These are phyloP conservation scores for Macropodus opercularis DNA, from an alignment of 2,797 vertebrate species.

Conservation along the genomic window DNA sequence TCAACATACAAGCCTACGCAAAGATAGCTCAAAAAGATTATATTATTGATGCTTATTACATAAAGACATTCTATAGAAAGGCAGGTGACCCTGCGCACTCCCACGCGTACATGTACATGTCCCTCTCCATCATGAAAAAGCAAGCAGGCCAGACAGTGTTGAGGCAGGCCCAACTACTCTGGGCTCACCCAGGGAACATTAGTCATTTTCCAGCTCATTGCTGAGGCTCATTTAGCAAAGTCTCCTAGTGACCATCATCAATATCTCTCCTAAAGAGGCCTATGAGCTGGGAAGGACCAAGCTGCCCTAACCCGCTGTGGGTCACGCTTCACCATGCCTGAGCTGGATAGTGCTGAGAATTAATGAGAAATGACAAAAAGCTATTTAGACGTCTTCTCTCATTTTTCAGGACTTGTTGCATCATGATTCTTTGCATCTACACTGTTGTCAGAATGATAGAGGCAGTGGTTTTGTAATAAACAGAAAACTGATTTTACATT, in stretches of 20 bases:
- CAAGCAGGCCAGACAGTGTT: slow-evolving; percentile 7
- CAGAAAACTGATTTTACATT: too few species aligned
- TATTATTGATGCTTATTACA: neutral
- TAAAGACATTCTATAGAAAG: neutral
- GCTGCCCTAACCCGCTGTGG: slow-evolving; percentile 62
- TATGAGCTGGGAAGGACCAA: slow-evolving; percentile 58
- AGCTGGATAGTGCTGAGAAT: slow-evolving; percentile 14
- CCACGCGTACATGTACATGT: neutral
- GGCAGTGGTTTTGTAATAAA: neutral
- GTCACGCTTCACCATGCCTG: slow-evolving; percentile 52
- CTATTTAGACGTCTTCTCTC: slow-evolving; percentile 28
- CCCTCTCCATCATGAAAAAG: slow-evolving; percentile 19
- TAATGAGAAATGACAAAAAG: slow-evolving; percentile 59
- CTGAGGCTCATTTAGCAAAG: slow-evolving; percentile 78
- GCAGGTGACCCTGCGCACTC: neutral
- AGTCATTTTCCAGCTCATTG: slow-evolving; percentile 77
- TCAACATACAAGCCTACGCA: too few species aligned
- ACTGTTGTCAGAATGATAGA: neutral
- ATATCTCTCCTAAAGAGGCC: slow-evolving; percentile 73
- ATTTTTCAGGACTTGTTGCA: slow-evolving; percentile 27
- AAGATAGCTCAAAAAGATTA: neutral
- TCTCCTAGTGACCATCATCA: slow-evolving; percentile 70
- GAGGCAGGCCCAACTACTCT: slow-evolving; percentile 51
- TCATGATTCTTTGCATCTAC: slow-evolving; percentile 10
- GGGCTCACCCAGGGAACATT: slow-evolving; percentile 68